Evolutionary conservation across 2,113 vertebrate genomes (phyloP).

Genomic region (Rousettus leschenaultii): DNA sequence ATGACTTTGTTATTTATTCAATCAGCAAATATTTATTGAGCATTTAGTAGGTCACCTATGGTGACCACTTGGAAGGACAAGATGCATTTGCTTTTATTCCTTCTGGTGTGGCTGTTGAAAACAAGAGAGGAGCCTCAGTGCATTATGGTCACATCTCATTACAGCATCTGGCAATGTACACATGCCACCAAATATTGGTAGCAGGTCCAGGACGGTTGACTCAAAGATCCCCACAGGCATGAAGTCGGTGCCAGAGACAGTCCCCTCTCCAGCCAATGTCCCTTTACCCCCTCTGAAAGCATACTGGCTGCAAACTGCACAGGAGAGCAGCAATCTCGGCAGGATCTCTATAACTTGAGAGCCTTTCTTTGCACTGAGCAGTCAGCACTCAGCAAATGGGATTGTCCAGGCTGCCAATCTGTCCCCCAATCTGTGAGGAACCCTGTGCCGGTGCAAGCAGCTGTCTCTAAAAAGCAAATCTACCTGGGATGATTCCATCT

Average conservation of each 20-base stretch:
- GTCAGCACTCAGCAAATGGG: background rate
- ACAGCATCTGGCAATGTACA: background rate
- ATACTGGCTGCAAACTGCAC: background rate
- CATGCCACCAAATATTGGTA: background rate
- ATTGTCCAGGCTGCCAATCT: no score
- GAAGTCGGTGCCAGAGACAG: background rate
- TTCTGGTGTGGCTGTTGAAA: background rate
- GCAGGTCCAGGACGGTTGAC: background rate
- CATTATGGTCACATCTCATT: background rate
- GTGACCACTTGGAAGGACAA: background rate
- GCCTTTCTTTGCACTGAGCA: background rate
- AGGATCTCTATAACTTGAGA: background rate
- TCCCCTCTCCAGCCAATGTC: background rate
- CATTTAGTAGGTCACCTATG: background rate
- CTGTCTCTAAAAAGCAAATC: background rate
- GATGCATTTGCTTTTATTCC: background rate
- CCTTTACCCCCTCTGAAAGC: background rate
- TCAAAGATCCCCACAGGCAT: background rate
- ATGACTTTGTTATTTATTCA: background rate
- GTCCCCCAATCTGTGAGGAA: background rate
- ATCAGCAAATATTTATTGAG: background rate
- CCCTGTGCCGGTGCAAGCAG: background rate
- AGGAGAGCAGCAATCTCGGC: background rate
- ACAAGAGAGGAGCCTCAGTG: background rate
- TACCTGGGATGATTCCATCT: background rate